Conservation (phyloP, 2,888 invertebrate species). For the Cheilosia vulpina region DNA sequence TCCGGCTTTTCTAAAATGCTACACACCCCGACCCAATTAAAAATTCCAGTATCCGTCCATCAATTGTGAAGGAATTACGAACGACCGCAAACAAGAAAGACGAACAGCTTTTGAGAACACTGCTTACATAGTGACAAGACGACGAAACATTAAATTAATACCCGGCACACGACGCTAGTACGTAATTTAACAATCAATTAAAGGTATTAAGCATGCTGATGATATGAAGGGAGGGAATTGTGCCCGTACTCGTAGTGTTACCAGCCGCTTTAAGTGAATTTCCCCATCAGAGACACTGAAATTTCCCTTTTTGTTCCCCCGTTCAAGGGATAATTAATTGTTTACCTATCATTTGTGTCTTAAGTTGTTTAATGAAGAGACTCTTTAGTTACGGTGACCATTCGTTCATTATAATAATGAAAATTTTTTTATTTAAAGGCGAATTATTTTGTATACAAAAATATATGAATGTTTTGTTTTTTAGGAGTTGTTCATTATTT, state of each 20-base stretch:
- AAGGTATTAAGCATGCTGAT: not conserved
- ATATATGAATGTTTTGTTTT: too few species aligned
- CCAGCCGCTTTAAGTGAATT: too few species aligned
- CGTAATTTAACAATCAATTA: slow-evolving; percentile 16
- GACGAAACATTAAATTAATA: slow-evolving; percentile 25
- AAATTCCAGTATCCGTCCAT: not conserved
- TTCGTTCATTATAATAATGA: too few species aligned
- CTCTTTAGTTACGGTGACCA: too few species aligned
- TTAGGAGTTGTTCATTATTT: too few species aligned
- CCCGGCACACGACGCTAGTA: slow-evolving; percentile 29
- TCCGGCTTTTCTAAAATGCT: not conserved
- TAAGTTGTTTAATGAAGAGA: too few species aligned
- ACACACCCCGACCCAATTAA: not conserved
- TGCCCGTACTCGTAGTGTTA: not conserved
- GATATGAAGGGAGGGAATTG: not conserved
- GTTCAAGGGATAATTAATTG: too few species aligned
- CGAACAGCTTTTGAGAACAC: not conserved
- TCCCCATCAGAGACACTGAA: too few species aligned
- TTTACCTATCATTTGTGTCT: too few species aligned
- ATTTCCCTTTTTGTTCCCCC: too few species aligned
- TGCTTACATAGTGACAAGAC: not conserved
- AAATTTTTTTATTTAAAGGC: too few species aligned
- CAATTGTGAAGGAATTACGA: slow-evolving; percentile 3
- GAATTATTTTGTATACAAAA: too few species aligned
- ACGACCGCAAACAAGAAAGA: not conserved